A percentile compares a stretch with the other conserved stretches of the same genome.
Evolutionary conservation across 2,113 vertebrate genomes (phyloP).

Genomic region (Scartelaos histophorus): DNA sequence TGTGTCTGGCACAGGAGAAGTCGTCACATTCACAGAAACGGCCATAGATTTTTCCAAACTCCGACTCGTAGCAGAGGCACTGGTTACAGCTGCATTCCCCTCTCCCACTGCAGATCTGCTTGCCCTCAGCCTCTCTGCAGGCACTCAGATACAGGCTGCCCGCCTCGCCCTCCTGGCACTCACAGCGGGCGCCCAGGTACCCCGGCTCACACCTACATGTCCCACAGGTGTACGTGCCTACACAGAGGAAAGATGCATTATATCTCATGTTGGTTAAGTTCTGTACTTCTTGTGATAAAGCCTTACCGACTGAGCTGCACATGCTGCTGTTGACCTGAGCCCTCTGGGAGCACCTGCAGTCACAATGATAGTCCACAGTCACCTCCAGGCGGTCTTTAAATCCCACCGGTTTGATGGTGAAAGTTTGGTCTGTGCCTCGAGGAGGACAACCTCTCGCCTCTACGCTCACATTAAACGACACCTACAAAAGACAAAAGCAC

Average conservation of each 20-base stretch:
- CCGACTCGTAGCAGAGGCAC: slow-evolving; percentile 92
- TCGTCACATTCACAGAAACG: slow-evolving; percentile 95
- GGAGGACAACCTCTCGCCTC: slow-evolving; percentile 86
- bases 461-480: slow-evolving; percentile 89
- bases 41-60: slow-evolving; percentile 96
- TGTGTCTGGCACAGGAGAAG: slow-evolving; percentile 95
- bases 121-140: slow-evolving; percentile 89
- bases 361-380: slow-evolving; percentile 83
- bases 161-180: slow-evolving; percentile 88
- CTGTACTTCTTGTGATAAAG: no score
- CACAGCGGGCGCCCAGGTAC: slow-evolving; percentile 87
- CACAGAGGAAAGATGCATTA: neutral
- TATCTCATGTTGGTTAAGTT: neutral
- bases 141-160: slow-evolving; percentile 76
- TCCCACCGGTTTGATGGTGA: slow-evolving; percentile 91
- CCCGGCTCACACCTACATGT: slow-evolving; percentile 84
- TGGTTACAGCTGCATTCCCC: slow-evolving; percentile 96
- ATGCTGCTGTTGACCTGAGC: slow-evolving; percentile 77
- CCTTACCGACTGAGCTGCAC: slow-evolving; percentile 83
- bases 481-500: slow-evolving; percentile 47
- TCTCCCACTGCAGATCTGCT: slow-evolving; percentile 90
- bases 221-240: slow-evolving; percentile 84
- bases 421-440: slow-evolving; percentile 66
- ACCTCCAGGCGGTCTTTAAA: slow-evolving; percentile 92
- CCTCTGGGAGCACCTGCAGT: slow-evolving; percentile 78